Evolutionary conservation across 2,113 vertebrate species (phyloP).

Genomic region (Macroglossus sobrinus): DNA sequence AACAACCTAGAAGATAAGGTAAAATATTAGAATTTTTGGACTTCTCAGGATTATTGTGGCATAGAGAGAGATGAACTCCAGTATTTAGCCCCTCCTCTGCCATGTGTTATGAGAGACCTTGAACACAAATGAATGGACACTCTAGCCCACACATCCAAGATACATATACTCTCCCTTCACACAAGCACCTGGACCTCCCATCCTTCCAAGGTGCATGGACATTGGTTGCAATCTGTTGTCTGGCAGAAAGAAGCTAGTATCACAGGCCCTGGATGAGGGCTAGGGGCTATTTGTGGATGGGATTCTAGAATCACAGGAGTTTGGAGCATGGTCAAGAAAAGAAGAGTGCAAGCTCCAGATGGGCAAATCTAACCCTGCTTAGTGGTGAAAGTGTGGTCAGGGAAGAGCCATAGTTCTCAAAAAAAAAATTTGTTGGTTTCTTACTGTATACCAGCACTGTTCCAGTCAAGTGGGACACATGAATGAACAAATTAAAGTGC

Average conservation of each 20-base stretch:
- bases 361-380: neutral
- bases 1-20: neutral
- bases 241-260: neutral
- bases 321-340: neutral
- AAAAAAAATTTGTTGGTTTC: neutral
- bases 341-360: neutral
- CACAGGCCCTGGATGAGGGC: neutral
- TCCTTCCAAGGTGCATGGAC: neutral
- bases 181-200: neutral
- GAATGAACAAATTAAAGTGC: neutral
- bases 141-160: neutral
- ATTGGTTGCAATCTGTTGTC: neutral
- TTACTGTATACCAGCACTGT: neutral
- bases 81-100: rapidly evolving
- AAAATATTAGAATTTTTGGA: neutral
- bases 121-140: neutral
- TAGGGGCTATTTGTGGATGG: neutral
- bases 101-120: neutral
- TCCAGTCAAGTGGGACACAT: neutral
- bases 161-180: neutral
- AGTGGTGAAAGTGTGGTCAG: neutral
- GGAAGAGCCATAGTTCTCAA: neutral
- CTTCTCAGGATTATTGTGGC: neutral
- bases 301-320: neutral
- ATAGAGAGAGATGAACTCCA: neutral